These are phyloP conservation scores for Serilophus lunatus DNA, from an alignment of 2,113 vertebrate genomes.

Conservation along the genomic window DNA sequence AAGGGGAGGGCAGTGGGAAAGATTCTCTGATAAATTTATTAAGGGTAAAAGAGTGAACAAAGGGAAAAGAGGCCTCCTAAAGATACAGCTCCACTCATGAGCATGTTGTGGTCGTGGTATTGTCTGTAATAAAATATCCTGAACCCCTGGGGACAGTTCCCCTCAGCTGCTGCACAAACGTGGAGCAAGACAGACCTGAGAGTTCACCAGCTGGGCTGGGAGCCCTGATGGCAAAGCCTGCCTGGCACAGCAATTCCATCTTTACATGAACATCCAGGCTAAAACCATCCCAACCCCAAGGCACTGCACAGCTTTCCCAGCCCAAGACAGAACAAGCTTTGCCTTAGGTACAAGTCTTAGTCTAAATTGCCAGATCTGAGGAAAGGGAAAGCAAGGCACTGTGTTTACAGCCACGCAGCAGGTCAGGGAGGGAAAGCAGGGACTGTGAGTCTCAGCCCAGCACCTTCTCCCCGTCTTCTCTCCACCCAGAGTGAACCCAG, in stretches of 20 bases:
- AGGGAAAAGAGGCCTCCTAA: neutral
- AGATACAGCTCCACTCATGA: neutral
- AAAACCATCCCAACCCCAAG: neutral
- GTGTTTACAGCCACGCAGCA: neutral
- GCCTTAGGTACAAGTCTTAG: neutral
- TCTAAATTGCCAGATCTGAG: neutral
- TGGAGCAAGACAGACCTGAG: neutral
- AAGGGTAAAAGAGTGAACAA: neutral
- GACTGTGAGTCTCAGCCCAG: neutral
- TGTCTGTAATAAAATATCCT: accelerated
- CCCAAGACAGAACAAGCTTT: neutral
- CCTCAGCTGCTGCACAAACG: accelerated
- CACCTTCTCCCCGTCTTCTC: neutral
- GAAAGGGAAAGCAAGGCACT: neutral
- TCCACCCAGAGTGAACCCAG: neutral
- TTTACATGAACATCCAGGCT: accelerated
- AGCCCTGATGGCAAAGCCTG: neutral
- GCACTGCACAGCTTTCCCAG: neutral
- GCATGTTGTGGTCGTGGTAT: too few species aligned
- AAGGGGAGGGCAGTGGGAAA: neutral
- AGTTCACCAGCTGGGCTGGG: accelerated
- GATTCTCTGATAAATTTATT: neutral
- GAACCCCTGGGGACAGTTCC: neutral
- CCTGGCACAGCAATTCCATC: neutral
- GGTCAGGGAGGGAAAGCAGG: neutral